Evolutionary conservation across 2,113 vertebrate species (phyloP), one percentile per base, ranked within the genome.

Genomic region (Zapornia atra): DNA sequence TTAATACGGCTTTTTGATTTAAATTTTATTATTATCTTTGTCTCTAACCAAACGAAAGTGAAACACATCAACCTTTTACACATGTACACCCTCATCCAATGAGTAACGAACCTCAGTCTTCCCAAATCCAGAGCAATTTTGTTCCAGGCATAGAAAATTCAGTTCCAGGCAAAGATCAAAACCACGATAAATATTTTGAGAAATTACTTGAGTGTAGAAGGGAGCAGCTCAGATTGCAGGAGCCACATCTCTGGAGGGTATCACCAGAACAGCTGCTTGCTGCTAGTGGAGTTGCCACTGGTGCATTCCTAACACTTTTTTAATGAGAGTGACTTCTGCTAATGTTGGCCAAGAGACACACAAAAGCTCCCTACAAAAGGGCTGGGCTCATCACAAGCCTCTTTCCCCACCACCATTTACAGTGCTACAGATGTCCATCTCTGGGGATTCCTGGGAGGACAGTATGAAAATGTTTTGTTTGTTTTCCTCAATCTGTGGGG

Each of bases 221-320:
- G 59, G 63, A 82, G 59, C 57, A 93, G 89, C 92, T 95, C 92
- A 86, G 76, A 92, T 88, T 96, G 92, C 94, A 83, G 38, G 71
- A 36, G 1, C 75, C 71, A 60, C 87, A 83, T 86, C 85, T 89
- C 93, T 51, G 66, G 75, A 92, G 92, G 82, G 84, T 59, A 73
- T n/a, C 78, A 59, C 64, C 85, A 69, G 85, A 92, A 92, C 94
- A 95, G 92, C 94, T 94, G 94, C 80, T 86, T 28, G 1, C 79
- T 86, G 84, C 70, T 73, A 80, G 56, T 9, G 5, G 82, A 88
- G 63, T 22, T 94, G 79, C 82, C 90, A 92, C 44, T 51, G 68
- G 46, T 88, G 88, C 76, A 82, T 81, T 96, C 85, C 64, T 69
- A 44, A 68, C n/a, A 73, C 71, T 46, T 81, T 29, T 92, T 34